Base-by-base conservation (phyloP, 2,113 vertebrate species). In the Pardalotus punctatus region DNA sequence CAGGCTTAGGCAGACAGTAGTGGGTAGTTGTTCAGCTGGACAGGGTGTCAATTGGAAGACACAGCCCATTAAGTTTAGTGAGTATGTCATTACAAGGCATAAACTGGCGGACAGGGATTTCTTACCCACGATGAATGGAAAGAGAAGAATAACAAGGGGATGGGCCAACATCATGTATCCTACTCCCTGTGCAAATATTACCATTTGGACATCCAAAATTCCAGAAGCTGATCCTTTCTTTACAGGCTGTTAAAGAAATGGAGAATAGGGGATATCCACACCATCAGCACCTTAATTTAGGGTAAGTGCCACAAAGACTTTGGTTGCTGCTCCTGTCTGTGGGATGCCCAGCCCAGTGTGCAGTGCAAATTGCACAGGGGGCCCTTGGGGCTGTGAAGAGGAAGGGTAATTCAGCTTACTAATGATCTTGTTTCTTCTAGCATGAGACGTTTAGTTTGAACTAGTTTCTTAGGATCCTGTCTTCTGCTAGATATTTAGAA, bases 151-250 rank as follows among this genome's bases (percentile, higher is more conserved):
- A 81, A 64, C 31, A 87, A 58, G 15, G 7, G 5, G 6, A 18
- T 6, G 71, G 27, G 42, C 18, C 11, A 64, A 38, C 10, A 60
- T 1, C 0, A 0, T 0, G 0, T 33, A 33, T 69, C 38, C 38
- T 31, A 2, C 50, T 81, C 14, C 64, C 33, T 0, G 0, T 56
- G 31, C 6, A 77, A 81, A 42, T 50, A 43, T 16, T 57, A 48
- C 16, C 23, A 48, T 35, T 50, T 80, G 21, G 33, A 16, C 29
- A 90, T 29, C 9, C 3, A 23, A 11, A 33, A 14, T 45, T 69
- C 21, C 48, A 69, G 76, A 76, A 88, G 14, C 4, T 45, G 54
- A 47, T 53, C 5, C 35, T 70, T 90, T 76, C 71, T 77, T 47
- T 64, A 77, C 0, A 21, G 19, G 20, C 33, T 35, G 5, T 16